These are phyloP conservation scores for Bemisia tabaci DNA, from an alignment of 1,140 invertebrate species.

Conservation along the genomic window DNA sequence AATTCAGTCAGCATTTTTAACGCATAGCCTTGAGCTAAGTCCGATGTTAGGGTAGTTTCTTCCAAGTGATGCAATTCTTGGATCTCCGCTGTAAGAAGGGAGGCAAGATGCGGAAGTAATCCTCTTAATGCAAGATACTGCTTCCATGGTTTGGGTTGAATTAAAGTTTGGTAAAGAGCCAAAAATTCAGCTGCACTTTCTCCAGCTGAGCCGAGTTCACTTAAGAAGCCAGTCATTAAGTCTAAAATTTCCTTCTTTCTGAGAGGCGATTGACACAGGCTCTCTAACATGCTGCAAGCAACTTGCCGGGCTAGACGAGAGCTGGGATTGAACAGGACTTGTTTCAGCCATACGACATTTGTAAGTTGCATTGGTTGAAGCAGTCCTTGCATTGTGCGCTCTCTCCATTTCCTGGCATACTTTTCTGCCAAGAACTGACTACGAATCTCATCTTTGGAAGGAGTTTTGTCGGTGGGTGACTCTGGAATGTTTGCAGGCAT, in stretches of 20 bases:
- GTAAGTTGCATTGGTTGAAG: slow-evolving; percentile 32
- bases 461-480: slow-evolving; percentile 13
- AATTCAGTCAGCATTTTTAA: slow-evolving; percentile 77
- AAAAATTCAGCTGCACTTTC: slow-evolving; percentile 88
- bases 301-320: slow-evolving; percentile 76
- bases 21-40: slow-evolving; percentile 83
- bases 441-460: slow-evolving; percentile 20
- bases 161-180: slow-evolving; percentile 67
- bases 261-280: slow-evolving; percentile 56
- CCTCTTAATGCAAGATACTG: slow-evolving; percentile 82
- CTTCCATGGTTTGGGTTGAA: slow-evolving; percentile 75
- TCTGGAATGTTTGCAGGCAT: slow-evolving; percentile 34
- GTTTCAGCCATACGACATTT: slow-evolving; percentile 68
- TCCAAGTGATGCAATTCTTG: slow-evolving; percentile 70
- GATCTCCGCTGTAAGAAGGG: slow-evolving; percentile 77
- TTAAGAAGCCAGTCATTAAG: slow-evolving; percentile 74
- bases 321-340: slow-evolving; percentile 80
- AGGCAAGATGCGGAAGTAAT: slow-evolving; percentile 67
- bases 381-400: slow-evolving; percentile 26
- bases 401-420: slow-evolving; percentile 50
- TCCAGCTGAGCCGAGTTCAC: slow-evolving; percentile 67
- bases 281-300: slow-evolving; percentile 76
- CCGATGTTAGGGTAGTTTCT: slow-evolving; percentile 82
- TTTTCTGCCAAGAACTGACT: slow-evolving; percentile 55
- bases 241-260: slow-evolving; percentile 66